phyloP scores from a whole-genome alignment of 1,140 invertebrate genomes.

The Diabrotica virgifera region DNA sequence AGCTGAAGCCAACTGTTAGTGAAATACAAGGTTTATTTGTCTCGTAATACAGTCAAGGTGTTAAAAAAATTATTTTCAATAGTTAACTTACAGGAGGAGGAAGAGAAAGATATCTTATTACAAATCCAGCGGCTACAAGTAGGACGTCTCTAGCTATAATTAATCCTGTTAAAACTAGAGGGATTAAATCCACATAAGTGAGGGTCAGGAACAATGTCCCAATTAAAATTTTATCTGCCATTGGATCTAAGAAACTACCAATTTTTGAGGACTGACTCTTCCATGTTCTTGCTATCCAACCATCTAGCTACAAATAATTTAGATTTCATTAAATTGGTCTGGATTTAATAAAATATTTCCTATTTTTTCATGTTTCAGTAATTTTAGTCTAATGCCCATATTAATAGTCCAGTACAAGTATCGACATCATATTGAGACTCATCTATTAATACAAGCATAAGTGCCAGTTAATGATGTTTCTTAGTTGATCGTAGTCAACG shows the following conservation, averaged over 20 bases:
- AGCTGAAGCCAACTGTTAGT: too few relatives aligned
- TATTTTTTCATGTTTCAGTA: too few relatives aligned
- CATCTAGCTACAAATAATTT: slow-evolving; percentile 73
- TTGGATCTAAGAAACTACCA: slow-evolving; percentile 94
- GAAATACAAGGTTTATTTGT: too few relatives aligned
- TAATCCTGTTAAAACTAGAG: slow-evolving; percentile 77
- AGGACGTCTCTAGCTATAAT: slow-evolving; percentile 81
- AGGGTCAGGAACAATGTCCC: slow-evolving; percentile 84
- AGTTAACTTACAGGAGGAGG: slow-evolving; percentile 73
- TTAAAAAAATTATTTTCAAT: too few relatives aligned
- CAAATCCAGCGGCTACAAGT: slow-evolving; percentile 79
- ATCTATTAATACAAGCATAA: too few relatives aligned
- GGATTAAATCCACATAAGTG: slow-evolving; percentile 82
- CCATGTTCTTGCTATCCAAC: slow-evolving; percentile 93
- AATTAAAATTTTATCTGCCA: slow-evolving; percentile 95
- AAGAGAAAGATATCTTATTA: slow-evolving; percentile 86
- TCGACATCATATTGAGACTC: too few relatives aligned
- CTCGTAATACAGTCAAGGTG: too few relatives aligned
- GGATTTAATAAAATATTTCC: too few relatives aligned
- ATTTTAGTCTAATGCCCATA: too few relatives aligned
- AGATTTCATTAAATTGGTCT: background rate
- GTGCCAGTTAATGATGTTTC: too few relatives aligned
- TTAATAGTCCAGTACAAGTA: too few relatives aligned
- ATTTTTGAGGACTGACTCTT: slow-evolving; percentile 85
- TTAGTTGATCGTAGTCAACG: too few relatives aligned